Evolutionary conservation across 2,888 invertebrate species (phyloP).

Genomic region (Didymodactylos carnosus): DNA sequence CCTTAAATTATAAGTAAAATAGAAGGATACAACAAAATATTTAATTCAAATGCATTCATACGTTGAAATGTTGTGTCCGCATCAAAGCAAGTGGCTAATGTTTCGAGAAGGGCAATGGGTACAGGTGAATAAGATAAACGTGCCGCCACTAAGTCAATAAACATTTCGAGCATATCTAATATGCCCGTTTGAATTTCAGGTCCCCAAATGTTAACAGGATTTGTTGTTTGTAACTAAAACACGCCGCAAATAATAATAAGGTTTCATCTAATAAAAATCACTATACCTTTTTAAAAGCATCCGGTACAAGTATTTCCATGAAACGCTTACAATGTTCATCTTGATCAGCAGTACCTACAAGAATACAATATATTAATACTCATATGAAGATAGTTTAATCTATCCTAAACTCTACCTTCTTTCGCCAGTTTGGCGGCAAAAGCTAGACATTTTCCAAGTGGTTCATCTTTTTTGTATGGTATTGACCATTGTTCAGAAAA

Average conservation of each 20-base stretch:
- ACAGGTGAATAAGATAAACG: conserved; percentile 32
- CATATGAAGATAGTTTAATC: conserved; percentile 7
- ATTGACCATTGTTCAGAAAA: conserved; percentile 39
- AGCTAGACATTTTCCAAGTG: conserved; percentile 36
- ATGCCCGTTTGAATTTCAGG: conserved; percentile 38
- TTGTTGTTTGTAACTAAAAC: conserved; percentile 32
- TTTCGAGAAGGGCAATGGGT: conserved; percentile 28
- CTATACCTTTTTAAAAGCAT: conserved; percentile 35
- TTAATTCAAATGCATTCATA: conserved; percentile 29
- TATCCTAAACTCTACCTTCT: conserved; percentile 24
- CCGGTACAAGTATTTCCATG: conserved; percentile 35
- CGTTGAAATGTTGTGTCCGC: conserved; percentile 35
- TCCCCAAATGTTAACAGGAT: conserved; percentile 36
- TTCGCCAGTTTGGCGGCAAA: conserved; percentile 34
- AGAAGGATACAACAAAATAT: conserved; percentile 15
- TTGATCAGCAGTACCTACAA: conserved; percentile 31
- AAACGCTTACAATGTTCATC: conserved; percentile 36
- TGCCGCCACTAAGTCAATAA: conserved; percentile 34
- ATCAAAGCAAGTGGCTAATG: conserved; percentile 33
- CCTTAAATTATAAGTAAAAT: no score
- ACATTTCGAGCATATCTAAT: conserved; percentile 35
- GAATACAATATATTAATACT: conserved; percentile 2
- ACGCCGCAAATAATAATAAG: not conserved
- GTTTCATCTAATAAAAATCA: not conserved
- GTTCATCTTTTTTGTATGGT: conserved; percentile 37